Conservation (phyloP, 2,797 vertebrate genomes). For the Oreonectes daqikongensis region DNA sequence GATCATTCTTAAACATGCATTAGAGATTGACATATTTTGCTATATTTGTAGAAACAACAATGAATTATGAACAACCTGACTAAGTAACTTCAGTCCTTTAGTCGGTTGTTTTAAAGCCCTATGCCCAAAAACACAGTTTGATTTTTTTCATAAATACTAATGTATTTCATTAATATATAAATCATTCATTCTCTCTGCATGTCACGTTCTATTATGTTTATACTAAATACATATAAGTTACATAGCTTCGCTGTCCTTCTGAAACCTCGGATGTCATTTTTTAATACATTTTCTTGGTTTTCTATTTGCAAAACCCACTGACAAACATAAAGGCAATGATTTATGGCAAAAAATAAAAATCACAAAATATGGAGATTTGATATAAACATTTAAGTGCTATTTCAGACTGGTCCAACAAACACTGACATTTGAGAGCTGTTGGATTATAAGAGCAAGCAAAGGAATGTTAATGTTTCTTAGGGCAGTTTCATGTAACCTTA, state of each 20-base stretch:
- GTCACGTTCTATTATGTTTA: too few species aligned
- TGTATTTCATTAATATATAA: not conserved
- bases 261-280: too few species aligned
- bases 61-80: conserved; percentile 34
- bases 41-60: conserved; percentile 11
- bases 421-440: not conserved
- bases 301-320: too few species aligned
- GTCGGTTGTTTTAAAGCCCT: conserved; percentile 59
- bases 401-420: not conserved
- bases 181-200: too few species aligned
- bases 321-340: too few species aligned
- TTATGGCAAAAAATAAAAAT: too few species aligned
- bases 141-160: not conserved
- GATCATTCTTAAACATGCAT: conserved; percentile 25
- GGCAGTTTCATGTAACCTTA: not conserved
- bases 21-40: not conserved
- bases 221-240: too few species aligned
- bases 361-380: too few species aligned
- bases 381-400: too few species aligned
- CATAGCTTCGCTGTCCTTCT: too few species aligned
- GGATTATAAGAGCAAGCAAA: not conserved
- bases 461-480: not conserved
- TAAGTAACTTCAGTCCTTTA: conserved; percentile 22
- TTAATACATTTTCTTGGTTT: too few species aligned
- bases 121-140: conserved; percentile 39